phyloP scores from a whole-genome alignment of 2,797 vertebrate genomes.

The Glossophaga mutica region DNA sequence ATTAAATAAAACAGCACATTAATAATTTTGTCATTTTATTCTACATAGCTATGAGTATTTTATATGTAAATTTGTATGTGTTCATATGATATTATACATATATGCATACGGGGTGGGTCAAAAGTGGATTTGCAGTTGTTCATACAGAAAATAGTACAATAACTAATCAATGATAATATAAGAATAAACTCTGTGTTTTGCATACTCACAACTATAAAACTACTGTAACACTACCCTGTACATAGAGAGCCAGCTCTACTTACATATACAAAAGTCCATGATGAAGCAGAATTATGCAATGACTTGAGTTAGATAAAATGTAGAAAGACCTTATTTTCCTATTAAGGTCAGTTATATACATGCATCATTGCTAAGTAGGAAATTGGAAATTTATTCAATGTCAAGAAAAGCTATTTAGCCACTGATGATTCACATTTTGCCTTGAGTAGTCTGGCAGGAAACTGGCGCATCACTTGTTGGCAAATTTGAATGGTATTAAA shows the following conservation, averaged over 20 bases:
- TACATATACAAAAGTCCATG: background rate
- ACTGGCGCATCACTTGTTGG: constrained; percentile 61
- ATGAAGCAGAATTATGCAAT: constrained; percentile 19
- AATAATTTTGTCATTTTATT: background rate
- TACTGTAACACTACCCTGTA: background rate
- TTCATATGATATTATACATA: background rate
- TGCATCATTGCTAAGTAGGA: constrained; percentile 75
- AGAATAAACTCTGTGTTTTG: background rate
- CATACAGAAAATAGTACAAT: background rate
- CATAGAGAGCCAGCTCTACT: background rate
- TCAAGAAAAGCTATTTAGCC: constrained; percentile 74
- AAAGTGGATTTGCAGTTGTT: background rate
- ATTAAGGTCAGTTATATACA: constrained; percentile 67
- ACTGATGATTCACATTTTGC: constrained; percentile 72
- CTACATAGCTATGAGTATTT: background rate
- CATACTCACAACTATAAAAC: background rate
- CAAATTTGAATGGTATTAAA: constrained; percentile 71
- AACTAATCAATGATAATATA: background rate
- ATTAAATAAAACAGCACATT: background rate
- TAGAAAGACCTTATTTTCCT: constrained; percentile 72
- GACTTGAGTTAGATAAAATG: constrained; percentile 56
- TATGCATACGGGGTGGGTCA: background rate
- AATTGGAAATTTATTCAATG: constrained; percentile 70
- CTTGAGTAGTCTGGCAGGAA: constrained; percentile 70
- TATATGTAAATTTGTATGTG: background rate